Conservation (phyloP, 2,888 invertebrate species). For the Drosophila borealis region DNA sequence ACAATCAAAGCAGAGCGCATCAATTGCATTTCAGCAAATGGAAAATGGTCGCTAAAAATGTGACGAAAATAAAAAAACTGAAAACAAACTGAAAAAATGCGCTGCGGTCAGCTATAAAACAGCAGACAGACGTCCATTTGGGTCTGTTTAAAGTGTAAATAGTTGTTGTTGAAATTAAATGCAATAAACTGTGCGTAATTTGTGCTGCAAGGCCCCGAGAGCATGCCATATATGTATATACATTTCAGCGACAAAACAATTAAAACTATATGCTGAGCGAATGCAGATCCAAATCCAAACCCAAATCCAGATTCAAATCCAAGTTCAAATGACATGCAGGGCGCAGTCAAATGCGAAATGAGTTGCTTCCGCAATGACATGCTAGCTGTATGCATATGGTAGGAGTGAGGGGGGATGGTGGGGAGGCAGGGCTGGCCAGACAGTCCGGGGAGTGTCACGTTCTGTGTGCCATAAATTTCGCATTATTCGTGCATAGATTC, state of each 20-base stretch:
- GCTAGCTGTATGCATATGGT: constrained; percentile 7
- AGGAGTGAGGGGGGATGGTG: too few species aligned
- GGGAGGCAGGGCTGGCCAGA: neutral
- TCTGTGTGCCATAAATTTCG: constrained; percentile 69
- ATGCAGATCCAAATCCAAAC: constrained; percentile 12
- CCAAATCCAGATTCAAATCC: constrained; percentile 6
- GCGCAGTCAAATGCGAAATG: constrained; percentile 62
- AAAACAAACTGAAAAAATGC: constrained; percentile 10
- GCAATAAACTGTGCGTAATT: constrained; percentile 63
- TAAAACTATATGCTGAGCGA: constrained; percentile 69
- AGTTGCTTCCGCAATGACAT: constrained; percentile 58
- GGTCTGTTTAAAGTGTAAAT: constrained; percentile 43
- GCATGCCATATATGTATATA: constrained; percentile 47
- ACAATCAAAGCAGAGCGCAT: constrained; percentile 15
- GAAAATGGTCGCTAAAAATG: constrained; percentile 3
- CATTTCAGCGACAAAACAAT: constrained; percentile 69
- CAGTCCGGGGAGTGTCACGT: constrained; percentile 63
- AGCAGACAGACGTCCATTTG: constrained; percentile 16
- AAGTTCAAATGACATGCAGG: constrained; percentile 21
- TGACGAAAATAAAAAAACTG: neutral
- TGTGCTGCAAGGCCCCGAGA: constrained; percentile 23
- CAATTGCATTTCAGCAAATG: constrained; percentile 22
- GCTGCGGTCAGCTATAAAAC: constrained; percentile 24
- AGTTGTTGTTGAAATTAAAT: constrained; percentile 57
- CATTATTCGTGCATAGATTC: constrained; percentile 75